Conservation (phyloP, 2,797 vertebrate species). For the Liparis tanakae region DNA sequence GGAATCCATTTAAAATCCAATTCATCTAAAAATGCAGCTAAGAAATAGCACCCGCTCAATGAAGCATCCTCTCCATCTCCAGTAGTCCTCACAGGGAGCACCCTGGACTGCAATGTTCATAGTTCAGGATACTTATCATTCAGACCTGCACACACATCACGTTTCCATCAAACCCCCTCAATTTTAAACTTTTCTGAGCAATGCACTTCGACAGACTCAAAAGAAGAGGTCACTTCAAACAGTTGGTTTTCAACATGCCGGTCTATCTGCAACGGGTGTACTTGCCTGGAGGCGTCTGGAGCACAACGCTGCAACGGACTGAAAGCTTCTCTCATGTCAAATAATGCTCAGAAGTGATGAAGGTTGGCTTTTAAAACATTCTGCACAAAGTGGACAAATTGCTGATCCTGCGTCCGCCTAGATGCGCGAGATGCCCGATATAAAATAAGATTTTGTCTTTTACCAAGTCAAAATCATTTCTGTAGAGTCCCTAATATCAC, state of each 20-base stretch:
- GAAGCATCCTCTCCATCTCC: background rate
- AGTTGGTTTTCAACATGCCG: background rate
- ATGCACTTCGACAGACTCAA: background rate
- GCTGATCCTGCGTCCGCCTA: background rate
- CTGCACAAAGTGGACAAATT: background rate
- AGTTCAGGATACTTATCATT: slow-evolving; percentile 3
- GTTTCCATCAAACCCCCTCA: background rate
- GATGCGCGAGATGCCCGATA: background rate
- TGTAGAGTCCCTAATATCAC: background rate
- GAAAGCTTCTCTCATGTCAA: background rate
- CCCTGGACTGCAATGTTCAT: background rate
- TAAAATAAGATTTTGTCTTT: background rate
- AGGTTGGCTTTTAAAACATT: background rate
- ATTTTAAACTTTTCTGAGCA: too few species aligned
- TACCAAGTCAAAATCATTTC: background rate
- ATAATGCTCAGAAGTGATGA: background rate
- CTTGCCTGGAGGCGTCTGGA: too few species aligned
- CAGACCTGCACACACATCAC: background rate
- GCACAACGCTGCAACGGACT: background rate
- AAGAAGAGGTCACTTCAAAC: background rate
- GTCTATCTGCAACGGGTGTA: background rate
- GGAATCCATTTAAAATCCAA: slow-evolving; percentile 12
- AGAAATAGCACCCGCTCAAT: background rate
- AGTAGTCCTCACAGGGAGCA: slow-evolving; percentile 4
- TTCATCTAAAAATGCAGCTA: slow-evolving; percentile 10